phyloP scores from a whole-genome alignment of 2,113 vertebrate genomes.

The Xyliphius kryptos region DNA sequence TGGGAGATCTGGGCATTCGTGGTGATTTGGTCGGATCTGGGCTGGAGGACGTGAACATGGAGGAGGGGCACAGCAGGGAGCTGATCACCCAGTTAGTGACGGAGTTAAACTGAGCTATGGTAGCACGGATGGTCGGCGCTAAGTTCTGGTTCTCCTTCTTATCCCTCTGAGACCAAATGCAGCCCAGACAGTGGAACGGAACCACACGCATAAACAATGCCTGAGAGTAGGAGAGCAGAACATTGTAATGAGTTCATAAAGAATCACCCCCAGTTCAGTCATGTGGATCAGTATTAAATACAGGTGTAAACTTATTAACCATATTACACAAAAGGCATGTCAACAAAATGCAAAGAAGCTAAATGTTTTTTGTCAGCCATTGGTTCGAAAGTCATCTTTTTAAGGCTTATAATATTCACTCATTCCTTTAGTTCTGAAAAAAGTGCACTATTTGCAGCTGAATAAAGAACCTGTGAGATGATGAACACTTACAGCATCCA shows the following conservation, averaged over 20 bases:
- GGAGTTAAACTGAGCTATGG: constrained; percentile 80
- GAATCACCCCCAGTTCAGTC: too few species aligned
- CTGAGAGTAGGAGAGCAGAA: constrained; percentile 45
- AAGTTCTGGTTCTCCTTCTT: constrained; percentile 70
- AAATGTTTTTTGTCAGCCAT: too few species aligned
- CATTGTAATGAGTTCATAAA: too few species aligned
- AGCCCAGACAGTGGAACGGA: constrained; percentile 79
- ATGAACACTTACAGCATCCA: constrained; percentile 69
- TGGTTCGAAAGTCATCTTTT: too few species aligned
- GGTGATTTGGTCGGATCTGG: constrained; percentile 31
- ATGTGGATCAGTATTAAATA: too few species aligned
- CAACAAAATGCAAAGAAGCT: too few species aligned
- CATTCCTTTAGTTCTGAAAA: too few species aligned
- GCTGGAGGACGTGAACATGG: constrained; percentile 28
- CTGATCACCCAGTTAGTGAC: constrained; percentile 77
- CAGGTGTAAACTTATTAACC: too few species aligned
- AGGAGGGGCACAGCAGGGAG: constrained; percentile 65
- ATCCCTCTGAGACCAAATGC: constrained; percentile 83
- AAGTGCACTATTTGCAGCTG: too few species aligned
- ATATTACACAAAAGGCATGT: too few species aligned
- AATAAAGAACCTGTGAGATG: neutral
- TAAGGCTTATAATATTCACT: too few species aligned
- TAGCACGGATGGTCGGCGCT: constrained; percentile 74
- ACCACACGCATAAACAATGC: constrained; percentile 70
- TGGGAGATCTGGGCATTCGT: neutral